phyloP scores from a whole-genome alignment of 2,797 vertebrate genomes.

The Typhlichthys eigenmanni region DNA sequence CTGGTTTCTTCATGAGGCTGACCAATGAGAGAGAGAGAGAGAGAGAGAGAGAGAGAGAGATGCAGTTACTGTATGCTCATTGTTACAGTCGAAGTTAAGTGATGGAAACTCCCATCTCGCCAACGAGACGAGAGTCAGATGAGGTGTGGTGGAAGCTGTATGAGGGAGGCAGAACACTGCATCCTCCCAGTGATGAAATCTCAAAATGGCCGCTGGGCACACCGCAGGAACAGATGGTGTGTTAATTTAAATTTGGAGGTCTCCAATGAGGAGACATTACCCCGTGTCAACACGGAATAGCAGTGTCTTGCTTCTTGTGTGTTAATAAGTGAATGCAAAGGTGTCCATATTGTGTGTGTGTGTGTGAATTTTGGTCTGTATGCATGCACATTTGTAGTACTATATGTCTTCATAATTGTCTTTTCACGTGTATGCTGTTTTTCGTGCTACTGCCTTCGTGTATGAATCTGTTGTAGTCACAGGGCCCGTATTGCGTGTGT shows the following conservation, averaged over 20 bases:
- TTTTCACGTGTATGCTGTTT: constrained; percentile 3
- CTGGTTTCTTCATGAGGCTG: too few species aligned
- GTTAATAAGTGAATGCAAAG: constrained; percentile 31
- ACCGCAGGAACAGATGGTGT: constrained; percentile 67
- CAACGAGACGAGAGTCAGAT: constrained; percentile 29
- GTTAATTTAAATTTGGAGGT: constrained; percentile 67
- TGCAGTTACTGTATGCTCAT: too few species aligned
- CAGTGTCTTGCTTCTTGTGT: constrained; percentile 28
- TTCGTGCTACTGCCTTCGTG: neutral
- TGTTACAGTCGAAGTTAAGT: constrained; percentile 1
- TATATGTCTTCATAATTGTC: neutral
- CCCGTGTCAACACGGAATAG: constrained; percentile 56
- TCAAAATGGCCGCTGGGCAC: constrained; percentile 58
- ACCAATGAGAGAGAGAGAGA: too few species aligned
- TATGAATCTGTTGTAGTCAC: constrained; percentile 13
- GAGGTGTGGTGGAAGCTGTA: constrained; percentile 22
- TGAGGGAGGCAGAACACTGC: constrained; percentile 27
- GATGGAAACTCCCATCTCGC: constrained; percentile 8
- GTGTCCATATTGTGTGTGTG: constrained; percentile 16
- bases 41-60: too few species aligned
- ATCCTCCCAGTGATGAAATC: constrained; percentile 44
- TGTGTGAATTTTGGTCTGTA: constrained; percentile 10
- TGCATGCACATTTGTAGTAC: constrained; percentile 5
- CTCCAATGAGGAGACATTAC: constrained; percentile 64
- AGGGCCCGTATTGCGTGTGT: constrained; percentile 8